Evolutionary conservation across 2,888 invertebrate species (phyloP).

Genomic region (Sipha maydis): DNA sequence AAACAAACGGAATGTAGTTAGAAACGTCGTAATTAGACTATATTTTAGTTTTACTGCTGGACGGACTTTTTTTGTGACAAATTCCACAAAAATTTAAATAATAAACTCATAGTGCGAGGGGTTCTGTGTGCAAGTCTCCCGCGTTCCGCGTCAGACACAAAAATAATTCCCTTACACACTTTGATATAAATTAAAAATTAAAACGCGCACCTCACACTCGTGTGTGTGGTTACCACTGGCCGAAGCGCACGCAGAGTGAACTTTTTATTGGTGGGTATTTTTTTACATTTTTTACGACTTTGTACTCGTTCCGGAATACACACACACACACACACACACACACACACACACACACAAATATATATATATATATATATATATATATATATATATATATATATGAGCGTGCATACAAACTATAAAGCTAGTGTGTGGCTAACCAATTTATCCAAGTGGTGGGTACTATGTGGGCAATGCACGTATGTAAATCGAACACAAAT

Average conservation of each 20-base stretch:
- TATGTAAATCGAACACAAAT: neutral
- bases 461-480: neutral
- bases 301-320: neutral
- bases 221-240: neutral
- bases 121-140: neutral
- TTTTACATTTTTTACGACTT: neutral
- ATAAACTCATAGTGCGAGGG: slow-evolving; percentile 2
- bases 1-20: slow-evolving; percentile 20
- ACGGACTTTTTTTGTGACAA: neutral
- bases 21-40: slow-evolving; percentile 36
- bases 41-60: slow-evolving; percentile 29
- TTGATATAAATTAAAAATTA: slow-evolving; percentile 37
- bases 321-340: neutral
- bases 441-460: neutral
- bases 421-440: neutral
- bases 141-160: slow-evolving; percentile 19
- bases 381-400: too few relatives aligned
- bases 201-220: neutral
- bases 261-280: slow-evolving; percentile 25
- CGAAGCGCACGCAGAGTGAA: neutral
- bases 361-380: too few relatives aligned
- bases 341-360: neutral
- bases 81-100: slow-evolving; percentile 42
- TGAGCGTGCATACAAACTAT: neutral
- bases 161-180: slow-evolving; percentile 13